Conservation (phyloP, 2,888 invertebrate species). For the Eupithecia tripunctaria region DNA sequence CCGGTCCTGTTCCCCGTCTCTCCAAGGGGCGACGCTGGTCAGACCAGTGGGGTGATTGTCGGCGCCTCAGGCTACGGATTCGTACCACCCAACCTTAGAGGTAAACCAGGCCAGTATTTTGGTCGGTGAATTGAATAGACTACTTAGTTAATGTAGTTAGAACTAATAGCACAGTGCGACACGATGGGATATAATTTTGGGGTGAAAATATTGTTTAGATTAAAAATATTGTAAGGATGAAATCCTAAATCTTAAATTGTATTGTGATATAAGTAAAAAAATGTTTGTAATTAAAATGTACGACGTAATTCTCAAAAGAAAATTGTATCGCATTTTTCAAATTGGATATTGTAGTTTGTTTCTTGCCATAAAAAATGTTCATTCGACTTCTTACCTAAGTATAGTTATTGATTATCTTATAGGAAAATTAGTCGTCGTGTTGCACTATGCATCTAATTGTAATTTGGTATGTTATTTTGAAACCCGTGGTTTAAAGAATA, state of each 20-base stretch:
- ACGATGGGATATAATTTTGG: constrained; percentile 36
- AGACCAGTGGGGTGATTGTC: constrained; percentile 91
- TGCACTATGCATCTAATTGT: constrained; percentile 40
- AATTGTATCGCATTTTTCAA: background rate
- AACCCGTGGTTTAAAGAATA: constrained; percentile 38
- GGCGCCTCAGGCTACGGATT: constrained; percentile 94
- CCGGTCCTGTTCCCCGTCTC: constrained; percentile 92
- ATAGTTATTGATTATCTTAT: background rate
- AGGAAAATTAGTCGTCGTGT: constrained; percentile 34
- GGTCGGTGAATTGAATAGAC: constrained; percentile 64
- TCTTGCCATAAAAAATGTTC: background rate
- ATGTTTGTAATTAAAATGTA: background rate
- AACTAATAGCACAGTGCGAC: constrained; percentile 60
- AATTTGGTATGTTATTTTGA: constrained; percentile 55
- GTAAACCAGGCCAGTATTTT: constrained; percentile 87
- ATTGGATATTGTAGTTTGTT: background rate
- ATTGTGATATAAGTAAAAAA: background rate
- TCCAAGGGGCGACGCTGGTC: constrained; percentile 87
- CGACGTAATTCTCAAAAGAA: constrained; percentile 7
- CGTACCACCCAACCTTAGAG: constrained; percentile 89
- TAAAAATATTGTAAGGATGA: background rate
- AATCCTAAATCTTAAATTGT: background rate
- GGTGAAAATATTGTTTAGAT: background rate
- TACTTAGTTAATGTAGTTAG: constrained; percentile 75
- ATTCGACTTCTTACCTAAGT: constrained; percentile 1